Conservation (phyloP, 2,888 invertebrate species). For the Cerastis rubricosa region DNA sequence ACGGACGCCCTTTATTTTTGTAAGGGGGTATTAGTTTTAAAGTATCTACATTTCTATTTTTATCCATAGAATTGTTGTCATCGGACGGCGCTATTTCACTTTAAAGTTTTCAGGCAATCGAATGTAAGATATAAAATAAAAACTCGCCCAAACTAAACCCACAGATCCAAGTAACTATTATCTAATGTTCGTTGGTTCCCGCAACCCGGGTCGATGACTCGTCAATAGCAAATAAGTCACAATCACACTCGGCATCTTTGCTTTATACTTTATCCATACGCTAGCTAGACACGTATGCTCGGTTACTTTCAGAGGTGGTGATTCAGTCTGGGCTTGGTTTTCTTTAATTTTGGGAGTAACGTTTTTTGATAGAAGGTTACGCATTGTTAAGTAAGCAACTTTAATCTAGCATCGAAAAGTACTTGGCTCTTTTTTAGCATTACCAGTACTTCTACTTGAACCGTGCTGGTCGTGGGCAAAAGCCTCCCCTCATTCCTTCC, state of each 20-base stretch:
- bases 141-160: neutral
- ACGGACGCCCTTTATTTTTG: neutral
- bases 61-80: neutral
- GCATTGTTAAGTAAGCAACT: neutral
- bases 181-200: constrained; percentile 77
- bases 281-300: constrained; percentile 3
- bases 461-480: neutral
- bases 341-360: neutral
- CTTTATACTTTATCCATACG: constrained; percentile 61
- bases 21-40: neutral
- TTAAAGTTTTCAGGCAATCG: neutral
- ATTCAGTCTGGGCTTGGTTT: constrained; percentile 4
- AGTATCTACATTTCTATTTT: neutral
- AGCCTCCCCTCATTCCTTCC: neutral
- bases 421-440: neutral
- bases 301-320: constrained; percentile 21
- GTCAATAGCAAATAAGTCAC: constrained; percentile 76
- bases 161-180: constrained; percentile 80
- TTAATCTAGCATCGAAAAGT: neutral
- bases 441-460: no score
- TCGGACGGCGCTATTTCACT: neutral
- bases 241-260: constrained; percentile 79
- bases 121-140: neutral
- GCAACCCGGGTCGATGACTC: constrained; percentile 87
- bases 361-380: neutral